phyloP scores from a whole-genome alignment of 1,140 invertebrate species.

The Scaptomyza graminum region DNA sequence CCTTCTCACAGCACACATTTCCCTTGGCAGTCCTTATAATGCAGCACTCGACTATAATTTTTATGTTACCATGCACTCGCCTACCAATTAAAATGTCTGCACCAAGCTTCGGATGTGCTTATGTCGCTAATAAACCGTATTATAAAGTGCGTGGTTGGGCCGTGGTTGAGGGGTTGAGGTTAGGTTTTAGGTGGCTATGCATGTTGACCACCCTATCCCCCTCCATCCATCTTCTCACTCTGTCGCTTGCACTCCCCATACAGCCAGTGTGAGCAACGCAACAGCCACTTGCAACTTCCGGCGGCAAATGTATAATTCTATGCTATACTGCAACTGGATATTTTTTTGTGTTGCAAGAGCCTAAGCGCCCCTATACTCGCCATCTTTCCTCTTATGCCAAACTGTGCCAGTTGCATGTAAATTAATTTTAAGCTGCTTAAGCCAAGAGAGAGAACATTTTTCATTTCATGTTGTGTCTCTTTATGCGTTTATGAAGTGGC shows the following conservation, averaged over 20 bases:
- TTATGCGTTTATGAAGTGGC: slow-evolving; percentile 19
- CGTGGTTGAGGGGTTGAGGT: background rate
- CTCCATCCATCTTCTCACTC: background rate
- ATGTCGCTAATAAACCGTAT: slow-evolving; percentile 82
- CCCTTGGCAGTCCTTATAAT: slow-evolving; percentile 39
- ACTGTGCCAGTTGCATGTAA: slow-evolving; percentile 46
- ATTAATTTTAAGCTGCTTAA: slow-evolving; percentile 81
- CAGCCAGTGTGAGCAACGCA: slow-evolving; percentile 40
- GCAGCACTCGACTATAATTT: slow-evolving; percentile 72
- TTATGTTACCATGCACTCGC: slow-evolving; percentile 81
- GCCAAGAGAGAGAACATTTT: slow-evolving; percentile 63
- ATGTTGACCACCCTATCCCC: slow-evolving; percentile 30
- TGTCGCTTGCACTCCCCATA: background rate
- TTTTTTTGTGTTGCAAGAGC: slow-evolving; percentile 13
- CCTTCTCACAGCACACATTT: background rate
- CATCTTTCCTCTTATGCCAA: background rate
- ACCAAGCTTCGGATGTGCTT: slow-evolving; percentile 76
- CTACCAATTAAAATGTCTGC: slow-evolving; percentile 82
- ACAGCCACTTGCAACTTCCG: slow-evolving; percentile 77
- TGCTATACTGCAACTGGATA: slow-evolving; percentile 58
- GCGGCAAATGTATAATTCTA: slow-evolving; percentile 79
- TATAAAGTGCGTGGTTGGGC: slow-evolving; percentile 71
- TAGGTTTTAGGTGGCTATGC: slow-evolving; percentile 36
- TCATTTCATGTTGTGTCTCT: slow-evolving; percentile 57
- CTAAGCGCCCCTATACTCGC: slow-evolving; percentile 1